A percentile compares a stretch with the other conserved stretches of the same genome.
Conservation (phyloP, 2,888 invertebrate genomes). For the Nephrotoma guestfalica region DNA sequence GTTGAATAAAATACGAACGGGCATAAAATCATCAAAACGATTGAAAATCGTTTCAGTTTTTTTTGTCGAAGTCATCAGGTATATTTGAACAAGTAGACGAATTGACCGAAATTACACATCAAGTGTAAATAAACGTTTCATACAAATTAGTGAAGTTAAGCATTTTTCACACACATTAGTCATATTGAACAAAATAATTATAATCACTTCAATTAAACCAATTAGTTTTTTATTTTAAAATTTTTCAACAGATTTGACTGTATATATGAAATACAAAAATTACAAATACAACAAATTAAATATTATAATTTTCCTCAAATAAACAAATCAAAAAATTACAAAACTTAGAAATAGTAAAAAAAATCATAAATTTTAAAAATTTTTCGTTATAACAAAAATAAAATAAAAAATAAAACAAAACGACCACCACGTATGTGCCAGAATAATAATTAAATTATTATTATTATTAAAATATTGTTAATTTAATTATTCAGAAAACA, state of each 20-base stretch:
- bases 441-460: neutral
- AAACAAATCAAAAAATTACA: neutral
- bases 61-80: no score
- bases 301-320: neutral
- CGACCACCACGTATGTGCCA: neutral
- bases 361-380: neutral
- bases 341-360: neutral
- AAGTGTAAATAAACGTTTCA: no score
- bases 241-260: neutral
- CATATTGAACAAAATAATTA: neutral
- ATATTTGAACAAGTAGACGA: no score
- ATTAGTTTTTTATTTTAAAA: neutral
- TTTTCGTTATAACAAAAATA: neutral
- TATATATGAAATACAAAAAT: neutral
- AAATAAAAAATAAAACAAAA: neutral
- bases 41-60: no score
- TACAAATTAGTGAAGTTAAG: no score
- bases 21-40: no score
- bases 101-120: no score
- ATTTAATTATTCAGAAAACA: neutral
- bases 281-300: neutral
- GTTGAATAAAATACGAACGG: no score
- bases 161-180: no score
- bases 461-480: neutral
- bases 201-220: neutral